Evolutionary conservation across 1,140 invertebrate genomes (phyloP), one percentile per base, ranked within the genome.

Genomic region (Melipona quadrifasciata): DNA sequence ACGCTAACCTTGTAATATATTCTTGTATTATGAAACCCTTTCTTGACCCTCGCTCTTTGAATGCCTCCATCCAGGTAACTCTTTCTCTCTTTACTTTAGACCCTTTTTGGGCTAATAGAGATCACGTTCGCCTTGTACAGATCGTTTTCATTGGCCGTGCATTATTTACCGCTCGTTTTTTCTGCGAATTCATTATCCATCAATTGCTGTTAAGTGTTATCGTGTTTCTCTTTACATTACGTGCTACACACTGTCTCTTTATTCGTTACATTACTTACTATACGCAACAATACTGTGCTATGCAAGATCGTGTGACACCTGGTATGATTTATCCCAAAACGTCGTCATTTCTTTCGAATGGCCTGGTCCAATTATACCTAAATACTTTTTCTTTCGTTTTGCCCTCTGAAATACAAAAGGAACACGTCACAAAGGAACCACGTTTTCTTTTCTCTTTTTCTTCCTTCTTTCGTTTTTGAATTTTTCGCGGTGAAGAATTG

Each of bases 51-150:
- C 90, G 90, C 90, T 92, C 91, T 92, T 90, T 93, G 90, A 93
- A 91, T 92, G 91, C 89, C 91, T 92, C 88, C 88, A 92, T 87
- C 91, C 90, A 92, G 91, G 91, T 93, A 93, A 93, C 87, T 88
- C 90, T 92, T 90, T 93, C 90, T 91, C 91, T 91, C 91, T 93
- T 91, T 92, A 92, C 89, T 91, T 93, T 92, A 91, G 90, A 91
- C 81, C 91, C 89, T 87, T 89, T 87, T 88, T 84, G 78, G 86
- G 77, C 71, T 81, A 84, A 84, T 89, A 90, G 88, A 90, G 67
- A 89, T 82, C 70, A 89, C 47, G 64, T 80, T 89, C 75, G 79
- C 82, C 87, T 87, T 87, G 86, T 81, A 87, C 53, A 87, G 72
- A 89, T 89, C 87, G 82, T 82, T 84, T 70, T 84, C 74, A 68